These are phyloP conservation scores for Aporophyla lueneburgensis DNA, from an alignment of 2,888 invertebrate species.

Conservation along the genomic window DNA sequence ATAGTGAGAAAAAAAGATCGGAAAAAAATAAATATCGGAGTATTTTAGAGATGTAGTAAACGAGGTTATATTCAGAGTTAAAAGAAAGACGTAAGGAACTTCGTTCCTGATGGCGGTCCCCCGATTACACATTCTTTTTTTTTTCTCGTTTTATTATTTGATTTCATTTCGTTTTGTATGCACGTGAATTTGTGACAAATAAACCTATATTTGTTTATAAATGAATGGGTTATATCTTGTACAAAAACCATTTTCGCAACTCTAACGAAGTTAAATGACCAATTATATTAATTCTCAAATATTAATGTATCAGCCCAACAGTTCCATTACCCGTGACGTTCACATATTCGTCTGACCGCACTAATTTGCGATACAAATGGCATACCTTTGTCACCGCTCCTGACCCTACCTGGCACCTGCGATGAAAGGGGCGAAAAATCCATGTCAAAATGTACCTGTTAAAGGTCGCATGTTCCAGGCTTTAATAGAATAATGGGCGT, in stretches of 20 bases:
- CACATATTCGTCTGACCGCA: constrained; percentile 65
- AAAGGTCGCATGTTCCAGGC: constrained; percentile 59
- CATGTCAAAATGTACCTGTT: constrained; percentile 50
- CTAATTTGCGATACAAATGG: constrained; percentile 75
- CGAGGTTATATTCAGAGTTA: too few species aligned
- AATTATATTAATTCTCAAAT: not conserved
- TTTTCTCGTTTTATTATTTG: too few species aligned
- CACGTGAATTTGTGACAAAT: too few species aligned
- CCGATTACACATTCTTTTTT: too few species aligned
- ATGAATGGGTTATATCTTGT: not conserved
- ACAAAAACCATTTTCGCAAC: not conserved
- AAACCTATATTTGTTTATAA: too few species aligned
- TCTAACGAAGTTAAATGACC: not conserved
- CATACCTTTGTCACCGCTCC: constrained; percentile 69
- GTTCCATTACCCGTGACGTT: constrained; percentile 55
- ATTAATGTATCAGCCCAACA: constrained; percentile 37
- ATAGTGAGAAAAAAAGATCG: too few species aligned
- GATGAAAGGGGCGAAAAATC: constrained; percentile 62
- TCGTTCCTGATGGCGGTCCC: too few species aligned
- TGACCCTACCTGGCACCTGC: constrained; percentile 65
- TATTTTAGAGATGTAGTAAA: too few species aligned
- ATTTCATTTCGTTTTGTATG: too few species aligned
- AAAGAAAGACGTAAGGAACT: too few species aligned
- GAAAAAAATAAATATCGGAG: too few species aligned
- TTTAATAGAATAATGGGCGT: constrained; percentile 62